Conservation (phyloP, 2,888 invertebrate species). For the Agrypnus murinus region DNA sequence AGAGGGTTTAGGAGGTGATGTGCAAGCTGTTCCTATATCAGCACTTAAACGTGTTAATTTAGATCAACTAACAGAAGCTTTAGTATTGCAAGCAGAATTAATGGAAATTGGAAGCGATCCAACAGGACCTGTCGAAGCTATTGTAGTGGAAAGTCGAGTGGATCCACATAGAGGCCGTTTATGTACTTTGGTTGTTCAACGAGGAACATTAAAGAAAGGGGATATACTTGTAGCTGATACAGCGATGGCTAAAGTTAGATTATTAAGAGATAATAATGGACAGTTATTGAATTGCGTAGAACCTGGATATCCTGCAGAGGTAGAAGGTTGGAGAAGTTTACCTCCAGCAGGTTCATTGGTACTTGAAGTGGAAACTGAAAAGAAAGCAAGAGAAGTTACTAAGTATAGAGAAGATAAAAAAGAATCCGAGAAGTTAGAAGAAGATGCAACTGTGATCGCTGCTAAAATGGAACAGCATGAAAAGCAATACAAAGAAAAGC, state of each 20-base stretch:
- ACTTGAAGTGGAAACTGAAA: constrained; percentile 80
- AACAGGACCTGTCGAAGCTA: constrained; percentile 89
- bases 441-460: constrained; percentile 78
- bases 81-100: constrained; percentile 88
- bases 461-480: constrained; percentile 80
- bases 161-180: constrained; percentile 84
- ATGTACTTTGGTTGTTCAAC: constrained; percentile 87
- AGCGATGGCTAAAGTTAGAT: constrained; percentile 88
- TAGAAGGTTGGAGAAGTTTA: constrained; percentile 93
- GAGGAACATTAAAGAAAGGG: constrained; percentile 87
- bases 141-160: constrained; percentile 89
- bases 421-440: constrained; percentile 77
- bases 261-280: constrained; percentile 87
- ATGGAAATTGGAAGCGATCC: constrained; percentile 91
- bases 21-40: constrained; percentile 93
- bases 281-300: constrained; percentile 78
- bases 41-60: constrained; percentile 90
- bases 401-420: constrained; percentile 75
- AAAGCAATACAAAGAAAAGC: constrained; percentile 76
- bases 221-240: constrained; percentile 86
- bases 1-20: constrained; percentile 93
- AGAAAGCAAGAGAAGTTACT: constrained; percentile 64
- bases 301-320: constrained; percentile 89
- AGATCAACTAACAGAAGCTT: constrained; percentile 85
- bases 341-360: constrained; percentile 93